These are phyloP conservation scores for Capromys pilorides DNA, from an alignment of 2,797 vertebrate species.

Conservation along the genomic window DNA sequence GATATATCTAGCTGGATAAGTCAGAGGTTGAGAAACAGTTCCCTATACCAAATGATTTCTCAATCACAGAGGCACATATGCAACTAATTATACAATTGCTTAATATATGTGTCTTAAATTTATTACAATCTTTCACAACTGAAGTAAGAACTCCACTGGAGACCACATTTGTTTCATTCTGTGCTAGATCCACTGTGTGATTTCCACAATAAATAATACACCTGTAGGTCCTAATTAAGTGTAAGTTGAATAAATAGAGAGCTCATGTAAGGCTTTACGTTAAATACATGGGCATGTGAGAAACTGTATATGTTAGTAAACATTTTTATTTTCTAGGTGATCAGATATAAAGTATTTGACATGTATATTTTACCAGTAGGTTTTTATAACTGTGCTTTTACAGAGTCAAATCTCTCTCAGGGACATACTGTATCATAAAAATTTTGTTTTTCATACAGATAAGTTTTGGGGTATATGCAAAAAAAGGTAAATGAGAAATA, in stretches of 20 bases:
- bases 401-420: background rate
- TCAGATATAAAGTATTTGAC: background rate
- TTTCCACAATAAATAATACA: background rate
- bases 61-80: background rate
- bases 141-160: background rate
- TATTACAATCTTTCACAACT: background rate
- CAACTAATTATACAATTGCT: background rate
- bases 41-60: background rate
- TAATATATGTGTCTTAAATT: background rate
- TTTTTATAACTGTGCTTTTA: conserved; percentile 9
- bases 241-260: background rate
- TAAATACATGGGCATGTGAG: background rate
- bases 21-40: background rate
- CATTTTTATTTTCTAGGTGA: background rate
- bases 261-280: background rate
- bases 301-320: background rate
- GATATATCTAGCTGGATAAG: background rate
- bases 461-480: background rate
- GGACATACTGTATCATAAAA: background rate
- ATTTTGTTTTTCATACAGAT: background rate
- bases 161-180: background rate
- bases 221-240: background rate
- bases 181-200: background rate
- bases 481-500: background rate
- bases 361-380: background rate